These are phyloP conservation scores for Pseudopipra pipra DNA, from an alignment of 2,113 vertebrate species.

Conservation along the genomic window DNA sequence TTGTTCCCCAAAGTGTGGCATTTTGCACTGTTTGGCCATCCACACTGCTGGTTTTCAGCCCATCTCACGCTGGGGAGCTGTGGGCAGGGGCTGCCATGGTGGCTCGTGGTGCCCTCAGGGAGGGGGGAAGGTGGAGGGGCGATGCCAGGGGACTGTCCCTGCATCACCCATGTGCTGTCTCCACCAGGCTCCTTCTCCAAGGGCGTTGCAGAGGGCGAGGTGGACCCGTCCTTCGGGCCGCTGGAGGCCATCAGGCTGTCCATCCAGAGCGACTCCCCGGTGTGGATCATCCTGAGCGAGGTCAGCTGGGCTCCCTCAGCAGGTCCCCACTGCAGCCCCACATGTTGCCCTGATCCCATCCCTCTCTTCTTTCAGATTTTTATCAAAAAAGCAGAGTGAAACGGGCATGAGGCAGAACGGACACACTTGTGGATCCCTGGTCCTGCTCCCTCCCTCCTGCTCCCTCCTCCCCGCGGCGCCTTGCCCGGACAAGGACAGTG, in stretches of 20 bases:
- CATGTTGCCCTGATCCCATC: background rate
- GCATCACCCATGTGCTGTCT: fast-evolving
- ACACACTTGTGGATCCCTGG: background rate
- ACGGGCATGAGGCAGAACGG: background rate
- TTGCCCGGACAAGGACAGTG: background rate
- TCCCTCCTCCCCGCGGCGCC: background rate
- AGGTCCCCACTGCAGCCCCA: background rate
- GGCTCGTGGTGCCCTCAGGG: fast-evolving
- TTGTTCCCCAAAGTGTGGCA: background rate
- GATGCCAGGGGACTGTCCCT: background rate
- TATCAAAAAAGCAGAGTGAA: slow-evolving; percentile 90
- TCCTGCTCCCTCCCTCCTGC: background rate
- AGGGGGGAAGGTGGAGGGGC: background rate
- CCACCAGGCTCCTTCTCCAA: slow-evolving; percentile 87
- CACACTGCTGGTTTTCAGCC: background rate
- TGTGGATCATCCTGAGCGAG: slow-evolving; percentile 98
- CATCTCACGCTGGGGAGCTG: fast-evolving
- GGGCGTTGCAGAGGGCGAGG: slow-evolving; percentile 90
- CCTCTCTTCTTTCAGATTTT: slow-evolving; percentile 82
- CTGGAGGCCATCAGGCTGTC: slow-evolving; percentile 91
- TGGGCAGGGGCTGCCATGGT: background rate
- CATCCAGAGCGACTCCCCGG: slow-evolving; percentile 91
- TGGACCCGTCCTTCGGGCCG: slow-evolving; percentile 90
- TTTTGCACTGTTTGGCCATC: background rate
- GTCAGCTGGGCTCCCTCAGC: slow-evolving; percentile 43